A percentile compares a stretch with the other conserved stretches of the same genome.
Conservation (phyloP, 2,113 vertebrate species). For the Bagarius yarrelli region DNA sequence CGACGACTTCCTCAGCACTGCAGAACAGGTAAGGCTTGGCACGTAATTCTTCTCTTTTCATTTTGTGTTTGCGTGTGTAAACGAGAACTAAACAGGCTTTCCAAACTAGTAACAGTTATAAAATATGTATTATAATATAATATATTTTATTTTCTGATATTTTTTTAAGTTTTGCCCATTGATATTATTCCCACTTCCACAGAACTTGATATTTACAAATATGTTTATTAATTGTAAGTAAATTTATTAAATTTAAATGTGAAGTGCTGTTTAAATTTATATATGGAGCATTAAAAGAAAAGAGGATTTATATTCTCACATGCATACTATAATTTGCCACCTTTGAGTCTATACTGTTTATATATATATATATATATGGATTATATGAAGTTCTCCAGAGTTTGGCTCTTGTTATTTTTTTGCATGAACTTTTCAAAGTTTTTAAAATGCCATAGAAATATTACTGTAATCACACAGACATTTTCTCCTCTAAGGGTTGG, state of each 20-base stretch:
- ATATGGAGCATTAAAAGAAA: no score
- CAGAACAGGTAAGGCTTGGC: constrained; percentile 64
- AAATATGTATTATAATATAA: no score
- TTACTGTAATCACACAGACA: background rate
- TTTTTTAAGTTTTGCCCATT: background rate
- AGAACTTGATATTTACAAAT: background rate
- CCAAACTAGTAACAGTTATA: background rate
- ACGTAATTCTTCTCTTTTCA: constrained; percentile 38
- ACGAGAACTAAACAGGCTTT: background rate
- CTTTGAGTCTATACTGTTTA: background rate
- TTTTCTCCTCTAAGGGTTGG: background rate
- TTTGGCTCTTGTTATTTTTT: background rate
- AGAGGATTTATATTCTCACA: no score
- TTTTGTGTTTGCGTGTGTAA: constrained; percentile 39
- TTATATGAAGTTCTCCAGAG: background rate
- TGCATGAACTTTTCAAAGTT: background rate
- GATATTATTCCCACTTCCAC: background rate
- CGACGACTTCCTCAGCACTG: constrained; percentile 49
- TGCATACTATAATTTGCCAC: no score
- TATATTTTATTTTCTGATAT: background rate
- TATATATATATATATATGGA: background rate
- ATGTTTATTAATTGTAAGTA: background rate
- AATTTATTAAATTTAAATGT: constrained; percentile 8
- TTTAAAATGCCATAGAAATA: background rate
- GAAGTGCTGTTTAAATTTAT: background rate